Evolutionary conservation across 2,113 vertebrate species (phyloP).

Genomic region (Psammodynastes pulverulentus): DNA sequence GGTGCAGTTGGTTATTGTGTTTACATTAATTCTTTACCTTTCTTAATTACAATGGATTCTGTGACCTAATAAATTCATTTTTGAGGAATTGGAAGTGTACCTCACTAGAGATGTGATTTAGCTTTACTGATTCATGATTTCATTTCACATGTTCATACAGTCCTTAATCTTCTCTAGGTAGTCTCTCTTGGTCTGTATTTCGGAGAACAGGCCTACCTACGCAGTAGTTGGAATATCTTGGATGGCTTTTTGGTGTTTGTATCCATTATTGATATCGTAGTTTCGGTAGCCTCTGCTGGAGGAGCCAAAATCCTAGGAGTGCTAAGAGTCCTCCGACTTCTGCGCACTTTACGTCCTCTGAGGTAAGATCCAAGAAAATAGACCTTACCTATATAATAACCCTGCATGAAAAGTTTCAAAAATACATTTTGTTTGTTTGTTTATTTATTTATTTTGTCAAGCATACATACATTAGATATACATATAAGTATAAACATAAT

Average conservation of each 20-base stretch:
- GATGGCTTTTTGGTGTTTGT: conserved; percentile 97
- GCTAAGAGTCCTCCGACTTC: conserved; percentile 87
- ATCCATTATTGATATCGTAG: conserved; percentile 95
- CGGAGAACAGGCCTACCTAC: conserved; percentile 90
- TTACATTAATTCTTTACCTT: neutral
- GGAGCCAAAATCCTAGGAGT: conserved; percentile 97
- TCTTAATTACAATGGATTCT: neutral
- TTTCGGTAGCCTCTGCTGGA: conserved; percentile 89
- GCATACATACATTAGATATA: too few species aligned
- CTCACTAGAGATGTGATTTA: conserved; percentile 1
- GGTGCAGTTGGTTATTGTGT: neutral
- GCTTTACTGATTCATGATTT: neutral
- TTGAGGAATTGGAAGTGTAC: conserved; percentile 6
- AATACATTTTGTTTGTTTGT: neutral
- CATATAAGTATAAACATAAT: too few species aligned
- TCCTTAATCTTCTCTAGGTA: conserved; percentile 73
- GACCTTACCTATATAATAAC: fast-evolving
- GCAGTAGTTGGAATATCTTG: conserved; percentile 96
- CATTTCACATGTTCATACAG: fast-evolving
- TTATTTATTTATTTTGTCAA: too few species aligned
- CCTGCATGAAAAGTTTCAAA: neutral
- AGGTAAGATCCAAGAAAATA: conserved; percentile 68
- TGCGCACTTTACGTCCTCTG: conserved; percentile 92
- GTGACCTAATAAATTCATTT: neutral
- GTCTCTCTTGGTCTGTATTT: conserved; percentile 93